Base-by-base conservation (phyloP, 2,113 vertebrate genomes). In the Sebastes schlegelii region DNA sequence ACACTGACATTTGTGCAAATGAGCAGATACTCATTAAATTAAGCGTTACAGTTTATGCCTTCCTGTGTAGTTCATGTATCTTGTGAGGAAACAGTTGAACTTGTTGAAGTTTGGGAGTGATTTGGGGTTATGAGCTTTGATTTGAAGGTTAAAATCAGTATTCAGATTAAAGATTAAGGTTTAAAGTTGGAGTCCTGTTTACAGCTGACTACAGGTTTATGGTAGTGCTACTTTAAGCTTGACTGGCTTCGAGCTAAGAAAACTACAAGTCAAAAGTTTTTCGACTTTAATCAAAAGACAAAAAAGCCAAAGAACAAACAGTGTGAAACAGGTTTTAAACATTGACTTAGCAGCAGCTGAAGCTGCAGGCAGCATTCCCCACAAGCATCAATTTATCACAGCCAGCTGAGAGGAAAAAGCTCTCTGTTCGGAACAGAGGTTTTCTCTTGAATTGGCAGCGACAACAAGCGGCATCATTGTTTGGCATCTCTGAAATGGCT, bases 401-500 rank as follows among this genome's bases (percentile, higher is more conserved):
- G 68, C 45, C 42, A 9, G 23, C 81, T 63, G 63, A 69, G 34
- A 62, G 19, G 40, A 67, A 66, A 46, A 77, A 65, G 55, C 74
- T 80, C 51, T 79, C 40, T 79, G 69, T 64, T 72, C 14, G 64
- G 60, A 77, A 17, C 55, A 8, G 34, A 68, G 77, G 26, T 68
- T 84, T 79, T 74, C 51, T 71, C n/a, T 51, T 51, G 74, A 68
- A 84, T 86, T 84, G 76, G 73, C 68, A 46, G 34, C 43, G 65
- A 88, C 73, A 72, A 45, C 80, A 73, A 82, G 82, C 12, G n/a
- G 42, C 80, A 75, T 79, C 78, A 10, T 67, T 72, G 67, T 83
- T 80, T 84, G 82, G 87, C 80, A 91, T 93, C 86, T 79, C 68
- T 45, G n/a, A 85, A 85, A 83, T 55, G 79, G 79, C 74, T 63